Conservation (phyloP, 2,888 invertebrate genomes). For the Adineta ricciae region DNA sequence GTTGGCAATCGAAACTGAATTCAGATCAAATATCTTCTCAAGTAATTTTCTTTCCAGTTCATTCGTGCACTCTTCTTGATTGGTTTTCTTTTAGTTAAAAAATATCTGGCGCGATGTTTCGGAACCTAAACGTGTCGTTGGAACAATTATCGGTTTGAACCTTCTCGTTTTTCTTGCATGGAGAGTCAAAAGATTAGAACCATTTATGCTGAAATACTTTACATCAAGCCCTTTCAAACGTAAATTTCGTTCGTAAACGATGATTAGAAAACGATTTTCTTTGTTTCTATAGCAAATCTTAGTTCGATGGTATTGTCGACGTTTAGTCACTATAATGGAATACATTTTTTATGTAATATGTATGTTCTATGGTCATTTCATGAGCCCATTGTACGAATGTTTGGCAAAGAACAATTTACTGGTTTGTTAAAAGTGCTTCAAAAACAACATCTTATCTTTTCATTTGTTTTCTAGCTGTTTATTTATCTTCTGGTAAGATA, state of each 20-base stretch:
- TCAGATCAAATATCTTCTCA: neutral
- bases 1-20: neutral
- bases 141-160: neutral
- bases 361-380: conserved; percentile 39
- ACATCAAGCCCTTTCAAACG: conserved; percentile 1
- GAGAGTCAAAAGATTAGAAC: neutral
- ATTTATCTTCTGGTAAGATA: neutral
- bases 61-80: too few species aligned
- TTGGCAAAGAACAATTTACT: conserved; percentile 82
- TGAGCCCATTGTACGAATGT: conserved; percentile 60
- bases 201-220: neutral
- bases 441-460: conserved; percentile 15
- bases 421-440: conserved; percentile 71
- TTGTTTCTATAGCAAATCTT: neutral
- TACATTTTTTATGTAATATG: conserved; percentile 33
- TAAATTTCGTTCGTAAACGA: neutral
- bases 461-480: conserved; percentile 15
- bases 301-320: conserved; percentile 31
- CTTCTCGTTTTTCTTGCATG: neutral
- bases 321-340: conserved; percentile 28
- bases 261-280: neutral
- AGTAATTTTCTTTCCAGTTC: neutral
- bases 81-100: neutral
- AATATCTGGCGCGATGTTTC: neutral
- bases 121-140: neutral